Evolutionary conservation across 2,797 vertebrate species (phyloP), one percentile per base, ranked within the genome.

Genomic region (Anabas testudineus): DNA sequence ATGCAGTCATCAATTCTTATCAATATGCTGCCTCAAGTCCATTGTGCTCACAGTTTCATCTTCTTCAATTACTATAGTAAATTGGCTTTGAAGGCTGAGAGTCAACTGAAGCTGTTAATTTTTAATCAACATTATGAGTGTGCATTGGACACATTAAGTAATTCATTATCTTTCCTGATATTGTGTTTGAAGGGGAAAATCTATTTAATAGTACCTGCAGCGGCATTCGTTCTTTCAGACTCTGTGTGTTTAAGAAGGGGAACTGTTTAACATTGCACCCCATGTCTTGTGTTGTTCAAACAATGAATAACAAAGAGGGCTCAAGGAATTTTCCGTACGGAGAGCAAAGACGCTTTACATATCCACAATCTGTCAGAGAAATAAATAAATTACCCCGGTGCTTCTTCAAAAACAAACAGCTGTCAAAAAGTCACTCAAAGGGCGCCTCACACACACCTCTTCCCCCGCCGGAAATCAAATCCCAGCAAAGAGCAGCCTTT

Each of bases 351-450:
- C 47, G 53, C 79, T 88, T 87, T 87, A 81, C 87, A 84, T 87
- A 84, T 87, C 81, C 86, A 69, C 74, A 77, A 82, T 85, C 79
- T 90, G 88, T 90, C 90, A 88, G 85, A 60, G 83, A 91, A 89
- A 91, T 86, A 90, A 87, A 91, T 87, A 91, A 90, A 92, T 90
- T 78, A 90, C 76, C 60, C 48, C 14, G 0, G 34, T n/a, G 75
- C 76, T 64, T 83, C 78, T 83, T 76, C 82, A 83, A 87, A 92
- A 90, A 90, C 86, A 91, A 91, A 91, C 85, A 88, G 76, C 86
- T 90, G 91, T 92, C 90, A 91, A 87, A 90, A 90, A 87, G 90
- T 89, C 87, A 90, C 83, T 87, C 81, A 73, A 39, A 83, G 84
- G 85, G 76, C 69, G 39, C 79, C 78, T 57, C 70, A 22, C 74